Conservation (phyloP, 2,888 invertebrate species). For the Hirtodrosophila alboralis region DNA sequence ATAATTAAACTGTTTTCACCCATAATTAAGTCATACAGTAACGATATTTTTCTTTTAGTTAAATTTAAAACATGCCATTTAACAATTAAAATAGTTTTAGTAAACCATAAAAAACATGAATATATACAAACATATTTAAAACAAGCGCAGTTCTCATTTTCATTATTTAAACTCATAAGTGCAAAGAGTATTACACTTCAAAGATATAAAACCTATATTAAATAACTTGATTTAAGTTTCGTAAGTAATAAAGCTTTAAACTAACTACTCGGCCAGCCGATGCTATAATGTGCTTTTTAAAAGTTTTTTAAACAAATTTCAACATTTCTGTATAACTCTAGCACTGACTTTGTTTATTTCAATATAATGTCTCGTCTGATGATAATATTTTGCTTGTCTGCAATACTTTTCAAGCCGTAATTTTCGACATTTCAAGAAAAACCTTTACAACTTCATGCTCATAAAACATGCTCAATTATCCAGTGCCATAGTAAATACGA, state of each 20-base stretch:
- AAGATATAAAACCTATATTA: neutral
- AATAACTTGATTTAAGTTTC: neutral
- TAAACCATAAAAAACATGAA: too few species aligned
- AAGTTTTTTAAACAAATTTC: neutral
- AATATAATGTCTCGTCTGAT: too few species aligned
- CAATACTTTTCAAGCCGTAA: too few species aligned
- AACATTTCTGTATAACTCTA: too few species aligned
- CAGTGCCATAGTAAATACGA: conserved; percentile 5
- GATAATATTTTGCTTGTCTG: too few species aligned
- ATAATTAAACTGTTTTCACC: conserved; percentile 21
- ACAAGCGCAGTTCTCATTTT: conserved; percentile 3
- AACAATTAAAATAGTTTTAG: too few species aligned
- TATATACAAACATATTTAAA: too few species aligned
- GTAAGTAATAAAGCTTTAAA: neutral
- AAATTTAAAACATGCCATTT: too few species aligned
- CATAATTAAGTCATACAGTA: conserved; percentile 34
- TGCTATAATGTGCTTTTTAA: conserved; percentile 2
- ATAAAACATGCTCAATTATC: conserved; percentile 50
- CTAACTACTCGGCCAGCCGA: conserved; percentile 4
- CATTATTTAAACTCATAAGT: neutral
- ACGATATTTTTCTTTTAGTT: neutral
- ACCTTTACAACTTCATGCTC: conserved; percentile 10
- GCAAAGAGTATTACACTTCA: too few species aligned
- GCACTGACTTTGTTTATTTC: too few species aligned
- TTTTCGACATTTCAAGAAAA: neutral